These are phyloP conservation scores for Glossosoma conforme DNA, from an alignment of 1,140 invertebrate genomes.

Conservation along the genomic window DNA sequence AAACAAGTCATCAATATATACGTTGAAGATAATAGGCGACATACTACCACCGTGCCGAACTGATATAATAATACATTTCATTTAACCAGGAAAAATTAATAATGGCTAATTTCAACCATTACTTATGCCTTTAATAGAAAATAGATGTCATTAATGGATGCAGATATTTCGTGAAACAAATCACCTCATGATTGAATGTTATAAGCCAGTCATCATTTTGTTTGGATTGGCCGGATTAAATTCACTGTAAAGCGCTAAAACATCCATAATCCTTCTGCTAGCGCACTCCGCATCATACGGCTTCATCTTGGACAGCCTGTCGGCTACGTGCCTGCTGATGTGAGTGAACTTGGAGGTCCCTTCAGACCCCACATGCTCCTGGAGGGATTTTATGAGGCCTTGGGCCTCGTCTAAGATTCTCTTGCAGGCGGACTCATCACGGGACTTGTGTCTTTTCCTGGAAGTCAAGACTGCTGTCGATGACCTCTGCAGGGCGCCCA, in stretches of 20 bases:
- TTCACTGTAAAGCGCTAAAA: conserved; percentile 14
- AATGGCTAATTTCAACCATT: too few relatives aligned
- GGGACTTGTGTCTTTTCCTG: not conserved
- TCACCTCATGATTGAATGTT: too few relatives aligned
- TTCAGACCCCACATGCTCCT: conserved; percentile 8
- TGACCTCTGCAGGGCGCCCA: not conserved
- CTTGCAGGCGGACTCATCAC: conserved; percentile 18
- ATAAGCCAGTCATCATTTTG: too few relatives aligned
- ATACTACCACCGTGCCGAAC: too few relatives aligned
- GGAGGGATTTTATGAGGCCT: conserved; percentile 8
- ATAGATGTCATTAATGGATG: too few relatives aligned
- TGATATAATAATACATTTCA: too few relatives aligned
- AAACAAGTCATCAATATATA: too few relatives aligned
- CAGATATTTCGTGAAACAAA: too few relatives aligned
- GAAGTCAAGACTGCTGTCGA: not conserved
- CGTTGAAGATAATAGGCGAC: too few relatives aligned
- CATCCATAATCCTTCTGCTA: conserved; percentile 16
- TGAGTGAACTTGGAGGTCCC: conserved; percentile 13
- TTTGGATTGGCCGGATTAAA: conserved; percentile 18
- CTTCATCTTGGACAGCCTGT: conserved; percentile 17
- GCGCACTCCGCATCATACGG: conserved; percentile 20
- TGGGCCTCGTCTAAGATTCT: conserved; percentile 13
- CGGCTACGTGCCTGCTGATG: conserved; percentile 17
- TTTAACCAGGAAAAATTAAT: too few relatives aligned
- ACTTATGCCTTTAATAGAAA: too few relatives aligned